Conservation (phyloP, 2,797 vertebrate species). For the Dryobates pubescens region DNA sequence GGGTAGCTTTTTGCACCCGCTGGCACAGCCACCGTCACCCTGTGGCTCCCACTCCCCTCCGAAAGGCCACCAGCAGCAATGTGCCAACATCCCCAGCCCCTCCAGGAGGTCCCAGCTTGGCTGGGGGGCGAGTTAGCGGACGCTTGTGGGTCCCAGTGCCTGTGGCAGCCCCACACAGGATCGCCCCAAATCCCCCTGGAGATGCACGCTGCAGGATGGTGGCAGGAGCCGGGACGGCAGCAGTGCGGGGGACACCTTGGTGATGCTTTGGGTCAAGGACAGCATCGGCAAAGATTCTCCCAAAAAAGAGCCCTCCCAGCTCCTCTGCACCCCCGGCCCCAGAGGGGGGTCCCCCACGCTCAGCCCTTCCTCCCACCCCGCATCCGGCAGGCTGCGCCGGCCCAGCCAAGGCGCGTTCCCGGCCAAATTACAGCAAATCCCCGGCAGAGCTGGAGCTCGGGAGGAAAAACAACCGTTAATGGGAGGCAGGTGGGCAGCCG, state of each 20-base stretch:
- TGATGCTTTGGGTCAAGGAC: not conserved
- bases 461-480: slow-evolving; percentile 46
- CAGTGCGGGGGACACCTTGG: not conserved
- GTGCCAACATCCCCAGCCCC: not conserved
- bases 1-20: slow-evolving; percentile 29
- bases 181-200: not conserved
- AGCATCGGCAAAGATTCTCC: not conserved
- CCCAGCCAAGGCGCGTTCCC: slow-evolving; percentile 7
- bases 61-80: not conserved
- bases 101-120: not conserved
- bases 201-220: not conserved
- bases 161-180: not conserved
- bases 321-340: not conserved
- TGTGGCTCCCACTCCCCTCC: not conserved
- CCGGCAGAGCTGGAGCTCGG: slow-evolving; percentile 50
- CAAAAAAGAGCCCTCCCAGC: not conserved
- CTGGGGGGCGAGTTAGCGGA: accelerated
- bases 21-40: not conserved
- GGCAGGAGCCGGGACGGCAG: not conserved
- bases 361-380: not conserved
- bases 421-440: slow-evolving; percentile 62
- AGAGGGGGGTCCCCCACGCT: not conserved
- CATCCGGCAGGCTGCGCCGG: slow-evolving; percentile 40
- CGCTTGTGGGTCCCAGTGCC: not conserved
- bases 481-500: slow-evolving; percentile 61